Percentiles rank a stretch among this genome's conserved stretches.
Evolutionary conservation across 2,888 invertebrate species (phyloP).

Genomic region (Drosophila kokeensis): DNA sequence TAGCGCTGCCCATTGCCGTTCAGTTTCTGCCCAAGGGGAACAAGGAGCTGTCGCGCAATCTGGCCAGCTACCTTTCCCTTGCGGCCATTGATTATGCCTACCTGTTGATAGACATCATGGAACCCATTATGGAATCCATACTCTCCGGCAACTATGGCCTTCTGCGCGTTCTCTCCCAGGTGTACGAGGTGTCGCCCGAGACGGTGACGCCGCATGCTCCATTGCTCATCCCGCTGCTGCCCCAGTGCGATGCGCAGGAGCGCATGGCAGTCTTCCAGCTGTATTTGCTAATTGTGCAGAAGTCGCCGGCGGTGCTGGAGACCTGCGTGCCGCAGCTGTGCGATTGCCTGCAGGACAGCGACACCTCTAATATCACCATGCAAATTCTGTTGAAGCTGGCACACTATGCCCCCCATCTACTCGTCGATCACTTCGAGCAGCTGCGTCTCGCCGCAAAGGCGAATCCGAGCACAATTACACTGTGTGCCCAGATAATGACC

Average conservation of each 20-base stretch:
- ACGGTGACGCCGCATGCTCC: conserved; percentile 94
- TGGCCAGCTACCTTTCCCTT: conserved; percentile 95
- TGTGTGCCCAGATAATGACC: conserved; percentile 90
- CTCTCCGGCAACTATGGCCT: conserved; percentile 95
- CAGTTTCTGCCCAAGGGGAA: conserved; percentile 96
- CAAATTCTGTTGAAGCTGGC: conserved; percentile 92
- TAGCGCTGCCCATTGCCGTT: conserved; percentile 94
- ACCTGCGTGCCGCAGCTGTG: conserved; percentile 93
- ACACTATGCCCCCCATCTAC: conserved; percentile 89
- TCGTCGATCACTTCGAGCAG: conserved; percentile 90
- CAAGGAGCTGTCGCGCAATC: conserved; percentile 94
- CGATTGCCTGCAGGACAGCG: conserved; percentile 88
- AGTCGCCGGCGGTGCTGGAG: conserved; percentile 90
- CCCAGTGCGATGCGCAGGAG: conserved; percentile 94
- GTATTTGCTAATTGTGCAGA: conserved; percentile 92
- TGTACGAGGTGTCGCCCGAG: conserved; percentile 94
- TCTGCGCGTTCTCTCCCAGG: conserved; percentile 94
- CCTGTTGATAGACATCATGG: conserved; percentile 93
- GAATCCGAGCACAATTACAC: conserved; percentile 88
- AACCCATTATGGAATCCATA: conserved; percentile 95
- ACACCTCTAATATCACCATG: conserved; percentile 88
- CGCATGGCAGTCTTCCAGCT: conserved; percentile 93
- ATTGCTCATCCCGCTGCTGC: conserved; percentile 90
- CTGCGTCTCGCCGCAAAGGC: conserved; percentile 89
- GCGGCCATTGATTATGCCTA: conserved; percentile 96